Percentiles rank a stretch among this genome's conserved stretches.
phyloP scores from a whole-genome alignment of 2,797 vertebrate species.

The Geotrypetes seraphini region DNA sequence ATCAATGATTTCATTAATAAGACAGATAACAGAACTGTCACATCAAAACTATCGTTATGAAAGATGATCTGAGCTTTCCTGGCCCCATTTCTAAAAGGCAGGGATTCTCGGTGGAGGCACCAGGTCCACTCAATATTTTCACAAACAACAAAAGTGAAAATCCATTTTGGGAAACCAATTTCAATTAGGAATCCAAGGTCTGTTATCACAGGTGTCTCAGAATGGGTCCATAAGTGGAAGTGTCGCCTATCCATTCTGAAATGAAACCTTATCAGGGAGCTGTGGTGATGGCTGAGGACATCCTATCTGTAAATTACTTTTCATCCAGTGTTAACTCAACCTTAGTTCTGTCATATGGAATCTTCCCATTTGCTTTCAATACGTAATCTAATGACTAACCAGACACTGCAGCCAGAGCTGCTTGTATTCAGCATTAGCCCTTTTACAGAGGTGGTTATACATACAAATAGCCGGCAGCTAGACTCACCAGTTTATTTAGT shows the following conservation, averaged over 20 bases:
- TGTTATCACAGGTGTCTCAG: constrained; percentile 99
- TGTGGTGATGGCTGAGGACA: constrained; percentile 97
- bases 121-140: constrained; percentile 78
- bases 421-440: constrained; percentile 46
- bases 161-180: constrained; percentile 99
- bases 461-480: constrained; percentile 38
- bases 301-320: constrained; percentile 99
- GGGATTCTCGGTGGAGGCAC: constrained; percentile 63
- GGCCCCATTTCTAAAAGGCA: constrained; percentile 73
- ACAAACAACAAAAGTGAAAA: constrained; percentile 95
- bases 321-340: constrained; percentile 96
- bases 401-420: constrained; percentile 42
- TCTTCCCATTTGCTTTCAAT: constrained; percentile 85
- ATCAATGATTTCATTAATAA: constrained; percentile 99
- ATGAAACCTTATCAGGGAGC: constrained; percentile 99
- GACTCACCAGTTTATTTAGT: constrained; percentile 27
- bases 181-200: constrained; percentile 99
- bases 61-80: constrained; percentile 78
- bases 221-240: constrained; percentile 96
- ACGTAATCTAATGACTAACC: constrained; percentile 91
- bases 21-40: constrained; percentile 93
- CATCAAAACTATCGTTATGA: constrained; percentile 82
- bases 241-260: constrained; percentile 99
- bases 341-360: constrained; percentile 98
- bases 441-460: constrained; percentile 23